Percentiles rank a stretch among this genome's conserved stretches.
These are phyloP conservation scores for Perizoma affinitatum DNA, from an alignment of 2,888 invertebrate genomes.

Conservation along the genomic window DNA sequence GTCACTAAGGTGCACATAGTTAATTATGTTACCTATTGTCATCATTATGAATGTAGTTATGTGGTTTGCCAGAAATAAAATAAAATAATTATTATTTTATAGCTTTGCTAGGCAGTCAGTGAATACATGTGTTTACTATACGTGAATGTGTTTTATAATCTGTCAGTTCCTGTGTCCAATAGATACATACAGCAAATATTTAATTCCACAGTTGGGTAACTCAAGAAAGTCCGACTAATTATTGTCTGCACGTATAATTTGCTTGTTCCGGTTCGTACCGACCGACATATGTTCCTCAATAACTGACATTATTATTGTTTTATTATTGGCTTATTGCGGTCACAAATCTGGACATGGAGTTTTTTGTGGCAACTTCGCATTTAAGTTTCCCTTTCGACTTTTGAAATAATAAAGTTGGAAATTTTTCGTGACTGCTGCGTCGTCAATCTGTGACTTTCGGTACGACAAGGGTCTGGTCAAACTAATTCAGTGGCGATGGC, in stretches of 20 bases:
- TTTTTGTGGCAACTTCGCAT: not conserved
- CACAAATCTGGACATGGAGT: conserved; percentile 19
- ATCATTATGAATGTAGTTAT: no score
- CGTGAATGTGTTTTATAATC: conserved; percentile 1
- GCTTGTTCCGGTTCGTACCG: conserved; percentile 66
- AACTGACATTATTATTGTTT: conserved; percentile 50
- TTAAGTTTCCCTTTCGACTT: no score
- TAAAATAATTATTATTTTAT: no score
- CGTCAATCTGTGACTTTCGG: no score
- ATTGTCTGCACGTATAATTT: conserved; percentile 58
- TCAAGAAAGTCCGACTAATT: conserved; percentile 65
- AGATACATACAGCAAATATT: conserved; percentile 15
- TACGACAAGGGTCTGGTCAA: no score
- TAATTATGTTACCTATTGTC: no score
- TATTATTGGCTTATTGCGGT: conserved; percentile 22
- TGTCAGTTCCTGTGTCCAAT: conserved; percentile 23
- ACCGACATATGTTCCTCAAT: conserved; percentile 62
- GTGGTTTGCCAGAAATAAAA: no score
- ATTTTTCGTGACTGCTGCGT: no score
- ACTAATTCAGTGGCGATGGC: no score
- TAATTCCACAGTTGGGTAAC: conserved; percentile 57
- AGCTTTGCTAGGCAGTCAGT: not conserved
- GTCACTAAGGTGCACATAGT: no score
- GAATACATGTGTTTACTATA: not conserved
- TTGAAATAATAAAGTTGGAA: no score